Evolutionary conservation across 2,113 vertebrate genomes (phyloP).

Genomic region (Eulemur rufifrons): DNA sequence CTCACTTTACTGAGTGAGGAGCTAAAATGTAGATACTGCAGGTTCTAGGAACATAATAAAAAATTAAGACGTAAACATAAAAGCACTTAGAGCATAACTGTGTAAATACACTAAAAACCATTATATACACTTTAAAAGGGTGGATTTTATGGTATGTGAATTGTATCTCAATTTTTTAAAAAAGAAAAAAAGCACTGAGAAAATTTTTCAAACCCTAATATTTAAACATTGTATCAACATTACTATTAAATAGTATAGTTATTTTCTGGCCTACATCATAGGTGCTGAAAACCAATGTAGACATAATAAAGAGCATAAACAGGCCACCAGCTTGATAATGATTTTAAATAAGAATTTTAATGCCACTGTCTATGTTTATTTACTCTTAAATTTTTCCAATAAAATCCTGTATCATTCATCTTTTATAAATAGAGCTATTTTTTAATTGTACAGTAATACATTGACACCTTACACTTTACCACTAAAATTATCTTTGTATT

Average conservation of each 20-base stretch:
- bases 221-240: neutral
- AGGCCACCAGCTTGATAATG: neutral
- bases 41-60: constrained; percentile 3
- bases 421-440: neutral
- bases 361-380: neutral
- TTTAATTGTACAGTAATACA: constrained; percentile 6
- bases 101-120: neutral
- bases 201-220: neutral
- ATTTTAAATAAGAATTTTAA: constrained; percentile 41
- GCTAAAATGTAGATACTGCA: neutral
- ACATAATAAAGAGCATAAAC: neutral
- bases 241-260: neutral
- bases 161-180: neutral
- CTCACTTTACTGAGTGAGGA: neutral
- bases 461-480: neutral
- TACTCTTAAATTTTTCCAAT: constrained; percentile 28
- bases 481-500: constrained; percentile 12
- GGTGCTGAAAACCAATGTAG: neutral
- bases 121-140: neutral
- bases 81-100: neutral
- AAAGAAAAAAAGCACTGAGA: neutral
- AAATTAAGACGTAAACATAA: constrained; percentile 26
- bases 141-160: neutral
- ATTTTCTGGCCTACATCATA: neutral
- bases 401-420: neutral